Evolutionary conservation across 2,797 vertebrate species (phyloP), one percentile per base, ranked within the genome.

Genomic region (Etheostoma nigrum): DNA sequence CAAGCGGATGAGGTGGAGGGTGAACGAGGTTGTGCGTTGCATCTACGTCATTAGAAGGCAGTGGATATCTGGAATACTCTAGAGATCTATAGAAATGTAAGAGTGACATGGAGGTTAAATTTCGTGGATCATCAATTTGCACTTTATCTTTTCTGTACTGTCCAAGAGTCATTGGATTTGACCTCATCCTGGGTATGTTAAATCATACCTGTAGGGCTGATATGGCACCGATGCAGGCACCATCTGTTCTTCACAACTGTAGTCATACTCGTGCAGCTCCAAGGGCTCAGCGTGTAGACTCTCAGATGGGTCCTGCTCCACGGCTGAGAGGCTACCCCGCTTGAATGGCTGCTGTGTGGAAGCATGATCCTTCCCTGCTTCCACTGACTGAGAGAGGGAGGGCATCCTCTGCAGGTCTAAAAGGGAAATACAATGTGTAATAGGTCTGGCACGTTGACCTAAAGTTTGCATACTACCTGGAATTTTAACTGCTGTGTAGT

Each of bases 211-310:
- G 61, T 93, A 95, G 0, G 89, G 84, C 63, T 94, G 94, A 68
- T 93, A 91, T 3, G 92, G 62, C 23, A 89, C 64, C 0, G 93
- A 91, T 0, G 91, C 85, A 1, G 95, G 94, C 66, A 94, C 94
- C 81, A 93, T 94, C 93, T 96, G 96, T 67, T 96, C 95, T 3
- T 93, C 90, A 59, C 89, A 76, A 82, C 93, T 82, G 19, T 79
- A 85, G 49, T 94, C 92, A 63, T 90, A 93, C 65, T 54, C 92
- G 23, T 86, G 88, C n/a, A 93, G 84, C n/a, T 89, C 92, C 87
- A 66, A 81, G 0, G 89, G 78, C 36, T 93, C 91, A 0, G 86
- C 23, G 1, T 94, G 91, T 0, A 87, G 77, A 49, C 76, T 73
- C 13, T 92, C 91, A 57, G 72, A 87, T 19, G 80, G 51, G 3